Conservation (phyloP, 2,113 vertebrate species). For the Cynoglossus semilaevis region DNA sequence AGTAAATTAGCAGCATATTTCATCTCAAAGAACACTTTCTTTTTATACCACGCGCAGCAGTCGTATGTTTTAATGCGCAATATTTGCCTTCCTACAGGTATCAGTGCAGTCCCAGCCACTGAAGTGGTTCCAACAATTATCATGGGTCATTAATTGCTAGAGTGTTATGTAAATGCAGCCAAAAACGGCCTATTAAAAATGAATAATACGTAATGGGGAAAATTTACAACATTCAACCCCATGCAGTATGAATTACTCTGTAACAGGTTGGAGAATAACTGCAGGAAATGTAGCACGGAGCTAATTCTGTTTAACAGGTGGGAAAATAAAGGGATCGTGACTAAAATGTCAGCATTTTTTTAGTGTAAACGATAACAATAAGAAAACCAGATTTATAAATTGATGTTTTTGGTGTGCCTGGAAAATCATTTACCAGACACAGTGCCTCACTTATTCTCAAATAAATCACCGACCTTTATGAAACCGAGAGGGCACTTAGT, state of each 20-base stretch:
- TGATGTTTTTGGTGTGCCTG: too few species aligned
- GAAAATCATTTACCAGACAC: too few species aligned
- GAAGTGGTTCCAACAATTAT: conserved; percentile 6
- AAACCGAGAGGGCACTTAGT: too few species aligned
- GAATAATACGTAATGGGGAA: not conserved
- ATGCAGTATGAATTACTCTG: conserved; percentile 6
- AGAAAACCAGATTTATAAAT: too few species aligned
- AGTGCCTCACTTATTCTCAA: too few species aligned
- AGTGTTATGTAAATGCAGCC: not conserved
- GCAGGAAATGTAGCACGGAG: not conserved
- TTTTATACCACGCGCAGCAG: conserved; percentile 4
- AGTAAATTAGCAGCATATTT: conserved; percentile 28
- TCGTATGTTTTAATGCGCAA: not conserved
- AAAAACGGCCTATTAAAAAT: conserved; percentile 4
- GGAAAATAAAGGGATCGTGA: too few species aligned
- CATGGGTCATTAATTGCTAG: not conserved
- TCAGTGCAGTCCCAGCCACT: conserved; percentile 9
- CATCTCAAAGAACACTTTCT: conserved; percentile 1
- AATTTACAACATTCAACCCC: not conserved
- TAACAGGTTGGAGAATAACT: not conserved
- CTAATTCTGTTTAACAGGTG: too few species aligned
- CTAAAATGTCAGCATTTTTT: too few species aligned
- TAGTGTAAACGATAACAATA: too few species aligned
- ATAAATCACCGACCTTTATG: too few species aligned
- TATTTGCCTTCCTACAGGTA: conserved; percentile 3